Base-by-base conservation (phyloP, 2,113 vertebrate species). In the Microcebus murinus region DNA sequence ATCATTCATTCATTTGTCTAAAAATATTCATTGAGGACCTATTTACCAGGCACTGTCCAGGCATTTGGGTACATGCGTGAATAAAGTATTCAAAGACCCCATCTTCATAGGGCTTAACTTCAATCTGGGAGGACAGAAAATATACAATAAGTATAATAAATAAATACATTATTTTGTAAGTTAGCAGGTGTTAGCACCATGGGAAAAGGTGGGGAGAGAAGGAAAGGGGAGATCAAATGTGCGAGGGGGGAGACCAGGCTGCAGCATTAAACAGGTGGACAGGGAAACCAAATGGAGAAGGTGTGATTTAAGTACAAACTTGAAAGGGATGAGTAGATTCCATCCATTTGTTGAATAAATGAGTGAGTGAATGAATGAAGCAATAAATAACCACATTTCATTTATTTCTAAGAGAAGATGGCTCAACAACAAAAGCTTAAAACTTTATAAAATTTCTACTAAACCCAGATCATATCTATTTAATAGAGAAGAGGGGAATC, bases 371-470 rank as follows among this genome's bases (percentile, higher is more conserved):
- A 25, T 23, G 39, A 79, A 85, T 42, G 59, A 55, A 73, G 20
- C n/a, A 29, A 45, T 31, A 57, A 63, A 84, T 25, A 71, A 48
- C 68, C n/a, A 29, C 14, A 6, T 73, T 76, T 77, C 70, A 42
- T 63, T 87, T 91, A 45, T 83, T 88, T 70, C 88, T 68, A 21
- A 67, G 45, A 81, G 25, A 65, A 97, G 70, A 65, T 48, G 81
- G 57, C 59, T 84, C 39, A 9, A 21, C 29, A 10, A 57, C 73
- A 14, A 91, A 67, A 82, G 48, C 73, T 45, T 31, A 70, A 42
- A 14, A 52, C 18, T 34, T 71, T 48, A 74, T 86, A 86, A 85
- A 73, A 73, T 94, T 91, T 76, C 94, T 59, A 31, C 70, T 45
- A 48, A 89, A 45, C 36, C 13, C 55, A 79, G 90, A 80, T 68